A percentile compares a stretch with the other conserved stretches of the same genome.
Conservation (phyloP, 2,113 vertebrate species). For the Dicentrarchus labrax region DNA sequence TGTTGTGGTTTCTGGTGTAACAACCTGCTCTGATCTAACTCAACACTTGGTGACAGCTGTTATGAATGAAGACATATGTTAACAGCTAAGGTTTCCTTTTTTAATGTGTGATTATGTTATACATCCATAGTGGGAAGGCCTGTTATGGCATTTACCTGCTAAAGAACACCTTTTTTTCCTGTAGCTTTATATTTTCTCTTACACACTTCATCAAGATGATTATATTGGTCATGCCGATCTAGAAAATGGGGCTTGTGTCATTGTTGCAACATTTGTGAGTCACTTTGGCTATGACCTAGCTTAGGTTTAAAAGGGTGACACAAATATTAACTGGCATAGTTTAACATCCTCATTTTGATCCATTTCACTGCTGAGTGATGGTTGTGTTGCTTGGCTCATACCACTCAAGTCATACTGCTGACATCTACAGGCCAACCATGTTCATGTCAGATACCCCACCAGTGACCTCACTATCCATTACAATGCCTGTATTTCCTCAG, state of each 20-base stretch:
- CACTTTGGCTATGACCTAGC: not conserved
- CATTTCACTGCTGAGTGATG: not conserved
- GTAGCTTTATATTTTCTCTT: too few species aligned
- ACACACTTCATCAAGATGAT: not conserved
- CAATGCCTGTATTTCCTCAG: slow-evolving; percentile 40
- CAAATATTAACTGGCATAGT: not conserved
- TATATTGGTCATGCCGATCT: not conserved
- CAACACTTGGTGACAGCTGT: slow-evolving; percentile 28
- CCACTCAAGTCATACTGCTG: slow-evolving; percentile 55
- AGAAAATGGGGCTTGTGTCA: not conserved
- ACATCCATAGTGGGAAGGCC: not conserved
- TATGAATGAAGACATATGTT: slow-evolving; percentile 6
- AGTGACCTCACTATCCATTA: slow-evolving; percentile 42
- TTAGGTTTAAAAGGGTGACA: not conserved
- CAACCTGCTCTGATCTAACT: slow-evolving; percentile 24
- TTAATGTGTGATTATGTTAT: not conserved
- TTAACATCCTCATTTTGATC: not conserved
- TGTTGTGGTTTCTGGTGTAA: slow-evolving; percentile 49
- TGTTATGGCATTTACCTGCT: not conserved
- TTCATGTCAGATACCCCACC: slow-evolving; percentile 43
- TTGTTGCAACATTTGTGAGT: not conserved
- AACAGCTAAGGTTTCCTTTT: not conserved
- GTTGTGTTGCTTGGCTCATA: not conserved
- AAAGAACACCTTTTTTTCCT: not conserved
- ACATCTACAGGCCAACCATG: slow-evolving; percentile 70